A percentile compares a stretch with the other conserved stretches of the same genome.
phyloP scores from a whole-genome alignment of 92 coral and sea anemone species.

The Parazoanthus darwini region DNA sequence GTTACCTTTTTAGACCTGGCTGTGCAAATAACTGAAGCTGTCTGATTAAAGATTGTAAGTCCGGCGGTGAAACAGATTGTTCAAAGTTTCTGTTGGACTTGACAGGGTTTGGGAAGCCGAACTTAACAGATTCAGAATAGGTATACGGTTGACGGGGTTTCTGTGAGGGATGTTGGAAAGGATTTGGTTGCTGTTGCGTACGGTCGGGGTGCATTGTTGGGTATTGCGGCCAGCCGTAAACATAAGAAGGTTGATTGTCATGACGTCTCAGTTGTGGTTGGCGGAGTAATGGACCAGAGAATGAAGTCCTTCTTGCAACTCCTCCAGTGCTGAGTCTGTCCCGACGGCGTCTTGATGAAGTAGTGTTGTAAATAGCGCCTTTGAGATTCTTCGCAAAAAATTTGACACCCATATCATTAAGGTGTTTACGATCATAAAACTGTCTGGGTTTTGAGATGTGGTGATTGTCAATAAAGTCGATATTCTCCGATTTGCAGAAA shows the following conservation, averaged over 20 bases:
- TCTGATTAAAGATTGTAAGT: conserved; percentile 35
- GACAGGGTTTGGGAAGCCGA: conserved; percentile 16
- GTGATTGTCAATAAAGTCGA: conserved; percentile 35
- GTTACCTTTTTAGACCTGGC: conserved; percentile 18
- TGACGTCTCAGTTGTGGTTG: not conserved
- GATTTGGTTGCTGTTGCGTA: conserved; percentile 2
- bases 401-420: conserved; percentile 50
- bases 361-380: conserved; percentile 38
- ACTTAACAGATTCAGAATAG: conserved; percentile 30
- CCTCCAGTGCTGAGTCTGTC: conserved; percentile 5
- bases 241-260: conserved; percentile 1
- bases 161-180: conserved; percentile 2
- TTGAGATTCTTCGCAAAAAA: conserved; percentile 52
- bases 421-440: conserved; percentile 49
- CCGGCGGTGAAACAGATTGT: conserved; percentile 35
- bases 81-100: conserved; percentile 25
- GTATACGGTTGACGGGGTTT: conserved; percentile 15
- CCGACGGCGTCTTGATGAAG: conserved; percentile 32
- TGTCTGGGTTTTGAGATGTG: conserved; percentile 43
- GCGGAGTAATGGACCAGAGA: not conserved
- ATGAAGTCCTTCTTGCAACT: not conserved
- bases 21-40: conserved; percentile 45
- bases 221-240: not conserved
- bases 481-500: conserved; percentile 36
- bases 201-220: conserved; percentile 14